These are phyloP conservation scores for Colinus virginianus DNA, from an alignment of 2,113 vertebrate genomes.

Conservation along the genomic window DNA sequence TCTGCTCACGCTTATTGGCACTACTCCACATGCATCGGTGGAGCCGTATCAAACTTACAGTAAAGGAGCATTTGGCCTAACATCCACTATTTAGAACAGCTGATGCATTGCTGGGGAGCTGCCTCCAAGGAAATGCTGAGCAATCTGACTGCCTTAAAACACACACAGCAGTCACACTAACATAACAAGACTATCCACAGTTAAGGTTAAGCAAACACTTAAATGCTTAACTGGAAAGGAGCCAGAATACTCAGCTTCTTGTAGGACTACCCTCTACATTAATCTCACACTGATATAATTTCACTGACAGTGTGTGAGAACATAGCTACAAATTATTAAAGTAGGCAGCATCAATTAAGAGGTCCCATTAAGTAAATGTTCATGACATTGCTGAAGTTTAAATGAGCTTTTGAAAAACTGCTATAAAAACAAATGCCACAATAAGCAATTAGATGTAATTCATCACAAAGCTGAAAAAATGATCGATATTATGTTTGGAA, in stretches of 20 bases:
- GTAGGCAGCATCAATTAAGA: background rate
- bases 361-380: background rate
- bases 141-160: background rate
- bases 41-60: background rate
- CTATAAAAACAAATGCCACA: background rate
- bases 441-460: background rate
- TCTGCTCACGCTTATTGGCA: background rate
- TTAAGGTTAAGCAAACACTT: conserved; percentile 32
- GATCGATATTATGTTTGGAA: background rate
- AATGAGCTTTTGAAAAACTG: background rate
- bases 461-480: background rate
- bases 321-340: background rate
- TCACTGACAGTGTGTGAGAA: background rate
- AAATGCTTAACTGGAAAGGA: background rate
- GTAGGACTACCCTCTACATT: background rate
- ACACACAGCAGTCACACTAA: background rate
- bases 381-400: background rate
- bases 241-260: background rate
- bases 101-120: background rate
- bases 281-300: background rate
- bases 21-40: background rate
- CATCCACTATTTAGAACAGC: background rate
- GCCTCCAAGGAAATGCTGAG: conserved; percentile 17
- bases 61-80: background rate
- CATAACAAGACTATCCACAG: background rate